A percentile compares a stretch with the other conserved stretches of the same genome.
phyloP scores from a whole-genome alignment of 2,888 invertebrate genomes.

The Chironomus riparius region DNA sequence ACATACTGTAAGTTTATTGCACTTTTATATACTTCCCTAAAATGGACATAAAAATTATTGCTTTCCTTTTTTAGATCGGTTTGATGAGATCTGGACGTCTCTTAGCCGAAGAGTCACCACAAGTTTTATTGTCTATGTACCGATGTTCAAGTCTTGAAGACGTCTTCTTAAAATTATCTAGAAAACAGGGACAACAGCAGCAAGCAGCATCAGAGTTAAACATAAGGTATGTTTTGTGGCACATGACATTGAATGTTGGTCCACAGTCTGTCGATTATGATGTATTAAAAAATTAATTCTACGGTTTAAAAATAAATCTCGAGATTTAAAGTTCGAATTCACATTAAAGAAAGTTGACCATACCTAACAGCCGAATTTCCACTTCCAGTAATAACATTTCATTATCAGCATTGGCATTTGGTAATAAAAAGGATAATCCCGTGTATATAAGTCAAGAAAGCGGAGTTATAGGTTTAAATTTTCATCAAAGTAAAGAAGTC shows the following conservation, averaged over 20 bases:
- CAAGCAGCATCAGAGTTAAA: conserved; percentile 43
- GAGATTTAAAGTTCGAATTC: background rate
- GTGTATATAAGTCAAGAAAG: conserved; percentile 79
- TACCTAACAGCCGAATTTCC: too few species aligned
- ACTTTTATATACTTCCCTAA: too few species aligned
- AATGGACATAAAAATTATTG: too few species aligned
- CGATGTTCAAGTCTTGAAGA: conserved; percentile 79
- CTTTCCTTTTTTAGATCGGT: conserved; percentile 60
- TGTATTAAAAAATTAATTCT: background rate
- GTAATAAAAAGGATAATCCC: conserved; percentile 69
- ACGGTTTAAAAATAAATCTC: background rate
- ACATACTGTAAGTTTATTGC: conserved; percentile 57
- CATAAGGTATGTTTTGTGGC: conserved; percentile 36
- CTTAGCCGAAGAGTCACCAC: conserved; percentile 84
- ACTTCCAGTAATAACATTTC: conserved; percentile 60
- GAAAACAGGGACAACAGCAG: conserved; percentile 63
- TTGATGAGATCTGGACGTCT: conserved; percentile 87
- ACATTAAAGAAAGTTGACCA: background rate
- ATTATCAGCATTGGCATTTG: conserved; percentile 71
- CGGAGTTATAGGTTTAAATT: conserved; percentile 78
- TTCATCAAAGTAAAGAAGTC: conserved; percentile 85
- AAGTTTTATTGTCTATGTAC: conserved; percentile 72
- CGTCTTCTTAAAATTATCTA: conserved; percentile 81
- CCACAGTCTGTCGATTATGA: too few species aligned
- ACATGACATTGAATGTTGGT: too few species aligned